These are phyloP conservation scores for Hylaea fasciaria DNA, from an alignment of 2,888 invertebrate species.

Conservation along the genomic window DNA sequence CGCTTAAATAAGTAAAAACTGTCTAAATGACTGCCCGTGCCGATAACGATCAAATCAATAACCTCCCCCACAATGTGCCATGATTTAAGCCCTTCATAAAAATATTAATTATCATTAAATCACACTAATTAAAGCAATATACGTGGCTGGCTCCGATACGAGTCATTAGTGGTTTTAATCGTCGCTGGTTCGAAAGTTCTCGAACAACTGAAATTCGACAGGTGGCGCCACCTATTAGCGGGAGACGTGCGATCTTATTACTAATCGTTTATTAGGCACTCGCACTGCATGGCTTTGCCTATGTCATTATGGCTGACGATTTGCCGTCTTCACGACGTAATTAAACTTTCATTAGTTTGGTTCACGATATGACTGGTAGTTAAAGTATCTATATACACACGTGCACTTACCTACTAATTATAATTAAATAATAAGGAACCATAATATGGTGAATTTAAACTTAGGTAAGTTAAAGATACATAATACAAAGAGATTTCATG, in stretches of 20 bases:
- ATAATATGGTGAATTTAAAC: no score
- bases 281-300: neutral
- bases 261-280: conserved; percentile 15
- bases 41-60: conserved; percentile 27
- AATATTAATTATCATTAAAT: conserved; percentile 18
- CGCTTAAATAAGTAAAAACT: neutral
- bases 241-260: conserved; percentile 30
- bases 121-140: conserved; percentile 21
- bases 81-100: conserved; percentile 17
- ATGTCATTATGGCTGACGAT: conserved; percentile 14
- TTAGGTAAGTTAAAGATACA: no score
- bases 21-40: neutral
- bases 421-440: no score
- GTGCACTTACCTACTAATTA: no score
- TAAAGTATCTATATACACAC: neutral
- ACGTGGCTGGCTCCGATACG: conserved; percentile 14
- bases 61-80: neutral
- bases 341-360: conserved; percentile 23
- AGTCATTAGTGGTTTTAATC: conserved; percentile 28
- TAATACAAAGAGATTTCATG: no score
- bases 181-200: conserved; percentile 23
- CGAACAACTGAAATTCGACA: conserved; percentile 31
- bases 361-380: neutral
- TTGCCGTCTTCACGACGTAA: conserved; percentile 8
- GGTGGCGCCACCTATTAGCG: conserved; percentile 34